phyloP scores from a whole-genome alignment of 2,797 vertebrate genomes.

The Naso thynnoides region DNA sequence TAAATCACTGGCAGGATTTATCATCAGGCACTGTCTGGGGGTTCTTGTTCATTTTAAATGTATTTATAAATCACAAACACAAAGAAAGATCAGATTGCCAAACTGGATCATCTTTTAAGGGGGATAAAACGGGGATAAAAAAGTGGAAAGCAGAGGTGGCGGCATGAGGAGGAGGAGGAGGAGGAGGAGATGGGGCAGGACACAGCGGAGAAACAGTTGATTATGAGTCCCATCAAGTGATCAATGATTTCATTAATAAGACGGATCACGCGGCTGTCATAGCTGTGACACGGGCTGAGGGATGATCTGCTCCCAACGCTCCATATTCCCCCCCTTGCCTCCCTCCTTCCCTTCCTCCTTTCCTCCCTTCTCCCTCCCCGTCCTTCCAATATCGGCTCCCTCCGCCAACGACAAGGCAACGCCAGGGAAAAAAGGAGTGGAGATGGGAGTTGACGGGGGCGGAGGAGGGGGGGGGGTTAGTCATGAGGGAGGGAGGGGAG shows the following conservation, averaged over 20 bases:
- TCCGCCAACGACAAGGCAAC: constrained; percentile 69
- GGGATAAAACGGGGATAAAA: constrained; percentile 26
- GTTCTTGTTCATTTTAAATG: constrained; percentile 32
- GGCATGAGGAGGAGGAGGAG: constrained; percentile 30
- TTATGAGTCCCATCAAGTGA: constrained; percentile 98
- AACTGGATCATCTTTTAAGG: constrained; percentile 38
- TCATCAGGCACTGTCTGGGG: constrained; percentile 14
- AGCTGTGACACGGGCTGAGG: constrained; percentile 94
- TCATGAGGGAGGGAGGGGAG: constrained; percentile 62
- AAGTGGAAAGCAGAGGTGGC: constrained; percentile 58
- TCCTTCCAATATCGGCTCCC: constrained; percentile 88
- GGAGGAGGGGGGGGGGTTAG: constrained; percentile 59
- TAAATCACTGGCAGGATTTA: constrained; percentile 4
- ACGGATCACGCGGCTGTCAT: constrained; percentile 97
- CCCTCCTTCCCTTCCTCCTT: constrained; percentile 37
- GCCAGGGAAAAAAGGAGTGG: constrained; percentile 44
- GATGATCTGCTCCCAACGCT: constrained; percentile 91
- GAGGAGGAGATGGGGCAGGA: constrained; percentile 78
- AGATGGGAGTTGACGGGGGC: constrained; percentile 49
- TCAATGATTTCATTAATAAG: constrained; percentile 99
- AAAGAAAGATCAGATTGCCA: constrained; percentile 77
- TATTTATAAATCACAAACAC: constrained; percentile 32
- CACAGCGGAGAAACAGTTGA: constrained; percentile 88
- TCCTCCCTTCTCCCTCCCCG: constrained; percentile 54
- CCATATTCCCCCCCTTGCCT: constrained; percentile 84